phyloP scores from a whole-genome alignment of 2,888 invertebrate genomes.

The Lasioglossum lativentre region DNA sequence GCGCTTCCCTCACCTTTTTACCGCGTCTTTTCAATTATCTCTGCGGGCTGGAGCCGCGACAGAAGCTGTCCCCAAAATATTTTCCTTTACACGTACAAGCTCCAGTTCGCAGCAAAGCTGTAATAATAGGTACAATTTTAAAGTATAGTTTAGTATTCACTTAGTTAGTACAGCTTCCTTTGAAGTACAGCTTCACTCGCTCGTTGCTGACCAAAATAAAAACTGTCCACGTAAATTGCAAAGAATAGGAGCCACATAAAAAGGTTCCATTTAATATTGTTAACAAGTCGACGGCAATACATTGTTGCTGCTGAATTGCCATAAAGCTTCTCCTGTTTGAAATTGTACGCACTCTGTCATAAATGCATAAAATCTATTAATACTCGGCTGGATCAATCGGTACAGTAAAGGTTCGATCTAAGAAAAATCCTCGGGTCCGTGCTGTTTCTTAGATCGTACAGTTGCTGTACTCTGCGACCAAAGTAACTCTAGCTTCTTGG shows the following conservation, averaged over 20 bases:
- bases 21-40: background rate
- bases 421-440: too few relatives aligned
- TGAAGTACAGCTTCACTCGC: background rate
- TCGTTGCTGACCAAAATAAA: too few relatives aligned
- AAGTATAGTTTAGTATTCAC: background rate
- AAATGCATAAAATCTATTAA: too few relatives aligned
- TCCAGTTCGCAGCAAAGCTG: background rate
- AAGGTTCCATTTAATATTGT: background rate
- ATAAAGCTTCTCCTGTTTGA: too few relatives aligned
- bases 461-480: too few relatives aligned
- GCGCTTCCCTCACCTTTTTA: background rate
- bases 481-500: too few relatives aligned
- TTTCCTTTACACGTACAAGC: background rate
- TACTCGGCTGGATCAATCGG: too few relatives aligned
- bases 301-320: too few relatives aligned
- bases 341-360: too few relatives aligned
- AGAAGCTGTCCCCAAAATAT: background rate
- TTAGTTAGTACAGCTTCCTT: background rate
- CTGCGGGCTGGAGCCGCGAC: background rate
- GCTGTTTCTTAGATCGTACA: too few relatives aligned
- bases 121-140: background rate
- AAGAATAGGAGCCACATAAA: background rate
- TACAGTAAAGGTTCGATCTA: too few relatives aligned
- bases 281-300: background rate
- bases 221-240: too few relatives aligned